These are phyloP conservation scores for Channa maculata DNA, from an alignment of 2,113 vertebrate genomes.

Conservation along the genomic window DNA sequence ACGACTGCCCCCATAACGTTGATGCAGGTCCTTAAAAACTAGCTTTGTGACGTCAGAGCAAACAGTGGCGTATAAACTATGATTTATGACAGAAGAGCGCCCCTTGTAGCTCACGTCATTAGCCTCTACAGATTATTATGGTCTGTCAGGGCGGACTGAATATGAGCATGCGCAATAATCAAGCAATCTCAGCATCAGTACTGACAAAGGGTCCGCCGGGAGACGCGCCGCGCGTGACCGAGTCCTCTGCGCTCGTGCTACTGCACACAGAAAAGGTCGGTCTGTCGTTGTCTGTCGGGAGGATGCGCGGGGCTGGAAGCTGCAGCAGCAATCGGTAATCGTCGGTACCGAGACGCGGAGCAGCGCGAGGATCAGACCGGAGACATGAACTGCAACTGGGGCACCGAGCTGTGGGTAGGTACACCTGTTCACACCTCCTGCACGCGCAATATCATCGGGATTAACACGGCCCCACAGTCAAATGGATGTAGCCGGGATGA, in stretches of 20 bases:
- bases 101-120: not conserved
- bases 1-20: too few species aligned
- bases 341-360: not conserved
- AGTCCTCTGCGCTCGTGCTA: slow-evolving; percentile 16
- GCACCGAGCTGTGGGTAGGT: slow-evolving; percentile 85
- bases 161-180: slow-evolving; percentile 40
- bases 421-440: not conserved
- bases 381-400: slow-evolving; percentile 82
- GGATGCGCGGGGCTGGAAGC: slow-evolving; percentile 43
- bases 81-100: not conserved
- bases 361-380: slow-evolving; percentile 30
- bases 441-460: not conserved
- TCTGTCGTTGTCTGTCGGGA: not conserved
- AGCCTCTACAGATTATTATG: not conserved
- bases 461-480: not conserved
- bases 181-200: slow-evolving; percentile 25
- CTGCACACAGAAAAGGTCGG: slow-evolving; percentile 19
- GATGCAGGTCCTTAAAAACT: too few species aligned
- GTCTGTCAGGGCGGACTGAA: too few species aligned
- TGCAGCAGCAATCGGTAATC: slow-evolving; percentile 40
- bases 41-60: too few species aligned
- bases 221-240: slow-evolving; percentile 48
- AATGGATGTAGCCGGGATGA: not conserved
- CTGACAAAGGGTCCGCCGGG: slow-evolving; percentile 59
- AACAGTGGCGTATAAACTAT: not conserved